Conservation (phyloP, 2,113 vertebrate species). For the Tor tambroides region DNA sequence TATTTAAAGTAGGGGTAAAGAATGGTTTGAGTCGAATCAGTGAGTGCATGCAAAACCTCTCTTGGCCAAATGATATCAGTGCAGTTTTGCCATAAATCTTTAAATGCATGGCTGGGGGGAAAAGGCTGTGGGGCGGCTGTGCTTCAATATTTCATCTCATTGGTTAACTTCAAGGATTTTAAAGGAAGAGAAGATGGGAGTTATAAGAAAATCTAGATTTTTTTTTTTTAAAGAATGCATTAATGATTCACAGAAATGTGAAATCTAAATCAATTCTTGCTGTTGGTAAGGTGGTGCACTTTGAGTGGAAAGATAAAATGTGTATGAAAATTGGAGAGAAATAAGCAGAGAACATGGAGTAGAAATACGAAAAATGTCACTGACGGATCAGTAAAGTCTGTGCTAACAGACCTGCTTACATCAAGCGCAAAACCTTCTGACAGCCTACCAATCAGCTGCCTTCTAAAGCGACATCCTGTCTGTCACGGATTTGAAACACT, state of each 20-base stretch:
- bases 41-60: constrained; percentile 16
- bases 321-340: neutral
- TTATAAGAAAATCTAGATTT: constrained; percentile 50
- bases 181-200: neutral
- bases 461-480: neutral
- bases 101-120: constrained; percentile 45
- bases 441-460: neutral
- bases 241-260: constrained; percentile 58
- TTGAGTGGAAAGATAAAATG: constrained; percentile 21
- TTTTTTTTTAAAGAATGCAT: constrained; percentile 41
- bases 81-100: constrained; percentile 53
- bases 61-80: constrained; percentile 50
- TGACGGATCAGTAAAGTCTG: neutral
- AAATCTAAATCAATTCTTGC: constrained; percentile 53
- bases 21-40: neutral
- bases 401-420: neutral
- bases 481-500: neutral
- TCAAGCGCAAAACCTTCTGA: neutral
- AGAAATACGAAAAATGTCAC: neutral
- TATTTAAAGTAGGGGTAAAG: neutral
- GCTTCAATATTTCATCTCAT: constrained; percentile 58
- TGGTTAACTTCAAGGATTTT: constrained; percentile 54
- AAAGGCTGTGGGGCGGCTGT: constrained; percentile 22
- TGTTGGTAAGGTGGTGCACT: constrained; percentile 27
- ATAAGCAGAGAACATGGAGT: neutral